Base-by-base conservation (phyloP, 2,888 invertebrate genomes). In the Athetis lepigone region DNA sequence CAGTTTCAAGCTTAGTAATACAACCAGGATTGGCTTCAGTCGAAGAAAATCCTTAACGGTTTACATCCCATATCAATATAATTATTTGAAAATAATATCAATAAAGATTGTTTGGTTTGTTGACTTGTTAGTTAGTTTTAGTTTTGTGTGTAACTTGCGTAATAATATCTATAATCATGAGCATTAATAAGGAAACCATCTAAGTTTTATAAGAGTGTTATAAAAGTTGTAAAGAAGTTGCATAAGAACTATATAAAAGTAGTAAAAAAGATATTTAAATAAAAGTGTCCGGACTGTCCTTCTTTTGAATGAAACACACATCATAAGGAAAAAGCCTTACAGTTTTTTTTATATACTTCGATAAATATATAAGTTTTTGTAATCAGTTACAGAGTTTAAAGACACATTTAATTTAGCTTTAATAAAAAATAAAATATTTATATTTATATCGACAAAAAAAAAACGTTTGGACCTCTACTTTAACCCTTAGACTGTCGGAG, bases 301-400 rank as follows among this genome's bases (percentile, higher is more conserved):
- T 21, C 60, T 69, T 76, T 36, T 29, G 8, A 58, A 61, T 5
- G 29, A 68, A 69, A 67, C 52, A 70, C 55, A 65, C 33, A 70
- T 55, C 29, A 65, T 36, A 52, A 69, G 71, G 57, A 36, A 64
- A n/a, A 80, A 78, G 78, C 81, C 56, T 61, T 52, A 43, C 52
- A 62, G 33, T 46, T 56, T 58, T 21, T 33, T 43, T 54, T 54
- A 6, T 11, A 29, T 36, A 51, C 50, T 21, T 45, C 19, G 21
- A n/a, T 11, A 21, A 49, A 78, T 75, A 80, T 54, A 49, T 59
- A 78, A 39, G 39, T 78, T 61, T 11, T 52, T 64, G 54, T n/a
- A 78, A 59, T 61, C 52, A 46, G 51, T 63, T 66, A 69, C 52
- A 60, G 42, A 13, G 33, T 33, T 3, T 13, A 13, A 13, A 4